phyloP scores from a whole-genome alignment of 2,113 vertebrate genomes.

The Pseudopodoces humilis region DNA sequence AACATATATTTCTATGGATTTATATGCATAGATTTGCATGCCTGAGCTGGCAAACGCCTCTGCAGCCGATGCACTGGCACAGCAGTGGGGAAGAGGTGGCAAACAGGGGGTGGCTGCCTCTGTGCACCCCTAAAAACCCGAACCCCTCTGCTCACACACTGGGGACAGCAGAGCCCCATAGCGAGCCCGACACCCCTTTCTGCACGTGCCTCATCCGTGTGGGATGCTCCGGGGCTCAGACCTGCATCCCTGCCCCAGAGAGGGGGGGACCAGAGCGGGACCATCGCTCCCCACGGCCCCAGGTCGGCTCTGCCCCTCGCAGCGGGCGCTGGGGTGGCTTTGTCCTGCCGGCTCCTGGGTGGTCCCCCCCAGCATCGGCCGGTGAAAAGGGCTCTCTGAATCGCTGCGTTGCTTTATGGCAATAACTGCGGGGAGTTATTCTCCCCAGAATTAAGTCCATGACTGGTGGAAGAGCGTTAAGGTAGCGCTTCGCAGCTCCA shows the following conservation, averaged over 20 bases:
- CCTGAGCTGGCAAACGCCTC: not conserved
- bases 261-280: fast-evolving
- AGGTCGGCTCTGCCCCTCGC: not conserved
- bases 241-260: not conserved
- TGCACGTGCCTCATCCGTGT: fast-evolving
- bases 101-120: not conserved
- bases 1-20: not conserved
- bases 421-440: constrained; percentile 65
- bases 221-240: not conserved
- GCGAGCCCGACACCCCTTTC: fast-evolving
- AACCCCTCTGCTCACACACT: not conserved
- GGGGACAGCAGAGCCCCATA: not conserved
- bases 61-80: not conserved
- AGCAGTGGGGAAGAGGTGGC: not conserved
- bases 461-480: constrained; percentile 42
- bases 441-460: constrained; percentile 48
- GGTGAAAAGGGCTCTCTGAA: constrained; percentile 54
- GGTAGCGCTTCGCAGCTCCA: constrained; percentile 26
- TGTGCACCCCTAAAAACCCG: not conserved
- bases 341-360: constrained; percentile 43
- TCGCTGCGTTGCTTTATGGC: constrained; percentile 22
- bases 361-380: not conserved
- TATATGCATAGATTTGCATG: not conserved
- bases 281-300: not conserved
- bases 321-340: constrained; percentile 1